Percentiles rank a stretch among this genome's conserved stretches.
phyloP scores from a whole-genome alignment of 2,888 invertebrate genomes.

The Drosophila monieri region DNA sequence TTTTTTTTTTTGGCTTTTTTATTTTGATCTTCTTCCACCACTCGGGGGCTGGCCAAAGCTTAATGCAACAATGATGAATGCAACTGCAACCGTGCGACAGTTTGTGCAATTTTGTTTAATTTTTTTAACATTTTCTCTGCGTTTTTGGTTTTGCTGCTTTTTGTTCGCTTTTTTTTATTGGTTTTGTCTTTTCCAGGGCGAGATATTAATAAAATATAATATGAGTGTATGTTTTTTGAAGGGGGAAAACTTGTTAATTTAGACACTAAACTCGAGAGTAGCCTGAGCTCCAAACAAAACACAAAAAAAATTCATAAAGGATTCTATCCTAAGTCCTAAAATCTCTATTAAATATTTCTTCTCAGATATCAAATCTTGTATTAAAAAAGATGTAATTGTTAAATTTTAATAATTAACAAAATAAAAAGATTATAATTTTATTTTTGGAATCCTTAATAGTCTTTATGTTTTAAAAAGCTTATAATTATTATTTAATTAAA shows the following conservation, averaged over 20 bases:
- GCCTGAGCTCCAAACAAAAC: conserved; percentile 13
- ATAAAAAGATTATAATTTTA: too few species aligned
- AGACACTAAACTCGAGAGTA: conserved; percentile 46
- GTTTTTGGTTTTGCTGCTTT: conserved; percentile 9
- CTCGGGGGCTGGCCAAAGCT: not conserved
- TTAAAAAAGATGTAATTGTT: not conserved
- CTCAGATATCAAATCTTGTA: too few species aligned
- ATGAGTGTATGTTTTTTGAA: conserved; percentile 13
- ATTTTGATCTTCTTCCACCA: not conserved
- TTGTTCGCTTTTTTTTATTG: conserved; percentile 3
- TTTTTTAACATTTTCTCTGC: conserved; percentile 43
- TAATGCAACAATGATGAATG: conserved; percentile 52
- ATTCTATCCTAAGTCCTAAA: not conserved
- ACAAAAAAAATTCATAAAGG: not conserved
- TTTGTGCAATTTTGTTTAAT: conserved; percentile 35
- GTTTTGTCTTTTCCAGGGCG: conserved; percentile 19
- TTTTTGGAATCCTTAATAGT: conserved; percentile 3
- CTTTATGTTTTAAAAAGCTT: not conserved
- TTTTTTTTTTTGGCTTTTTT: not conserved
- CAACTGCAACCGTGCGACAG: conserved; percentile 54
- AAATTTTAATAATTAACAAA: not conserved
- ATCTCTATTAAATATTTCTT: not conserved
- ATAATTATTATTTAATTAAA: conserved; percentile 42
- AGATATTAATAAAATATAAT: not conserved
- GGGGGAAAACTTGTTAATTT: conserved; percentile 34